phyloP scores from a whole-genome alignment of 1,140 invertebrate species.

The Drosophila sproati region DNA sequence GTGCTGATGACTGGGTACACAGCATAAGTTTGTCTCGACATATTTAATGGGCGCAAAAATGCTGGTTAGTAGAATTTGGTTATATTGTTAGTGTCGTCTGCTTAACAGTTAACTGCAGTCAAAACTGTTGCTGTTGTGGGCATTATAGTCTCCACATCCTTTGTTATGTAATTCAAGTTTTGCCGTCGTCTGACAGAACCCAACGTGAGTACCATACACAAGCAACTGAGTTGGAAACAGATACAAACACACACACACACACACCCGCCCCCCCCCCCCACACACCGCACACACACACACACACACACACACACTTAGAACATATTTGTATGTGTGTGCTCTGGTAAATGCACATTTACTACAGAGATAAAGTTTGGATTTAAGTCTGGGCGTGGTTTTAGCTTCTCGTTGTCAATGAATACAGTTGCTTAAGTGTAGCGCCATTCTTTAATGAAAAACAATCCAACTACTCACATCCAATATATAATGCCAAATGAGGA shows the following conservation, averaged over 20 bases:
- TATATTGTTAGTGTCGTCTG: constrained; percentile 42
- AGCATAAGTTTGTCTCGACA: constrained; percentile 55
- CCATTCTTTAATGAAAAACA: too few species aligned
- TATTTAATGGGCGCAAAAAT: constrained; percentile 70
- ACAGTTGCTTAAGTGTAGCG: too few species aligned
- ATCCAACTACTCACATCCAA: too few species aligned
- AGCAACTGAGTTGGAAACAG: constrained; percentile 22
- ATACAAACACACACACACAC: neutral
- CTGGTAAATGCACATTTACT: neutral
- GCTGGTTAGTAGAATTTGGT: constrained; percentile 53
- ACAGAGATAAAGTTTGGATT: neutral
- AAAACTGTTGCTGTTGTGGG: constrained; percentile 3
- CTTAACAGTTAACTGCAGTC: neutral
- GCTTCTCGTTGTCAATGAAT: neutral
- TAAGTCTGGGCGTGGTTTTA: neutral
- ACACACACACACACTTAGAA: neutral
- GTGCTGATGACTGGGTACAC: neutral
- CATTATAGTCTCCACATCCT: constrained; percentile 12
- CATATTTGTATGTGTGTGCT: neutral
- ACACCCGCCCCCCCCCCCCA: too few species aligned
- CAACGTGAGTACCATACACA: neutral
- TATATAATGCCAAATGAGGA: too few species aligned
- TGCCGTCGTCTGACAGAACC: neutral
- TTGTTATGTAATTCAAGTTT: constrained; percentile 15
- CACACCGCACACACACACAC: too few species aligned